Percentiles rank a stretch among this genome's conserved stretches.
These are phyloP conservation scores for Falco berigora DNA, from an alignment of 2,797 vertebrate species.

Conservation along the genomic window DNA sequence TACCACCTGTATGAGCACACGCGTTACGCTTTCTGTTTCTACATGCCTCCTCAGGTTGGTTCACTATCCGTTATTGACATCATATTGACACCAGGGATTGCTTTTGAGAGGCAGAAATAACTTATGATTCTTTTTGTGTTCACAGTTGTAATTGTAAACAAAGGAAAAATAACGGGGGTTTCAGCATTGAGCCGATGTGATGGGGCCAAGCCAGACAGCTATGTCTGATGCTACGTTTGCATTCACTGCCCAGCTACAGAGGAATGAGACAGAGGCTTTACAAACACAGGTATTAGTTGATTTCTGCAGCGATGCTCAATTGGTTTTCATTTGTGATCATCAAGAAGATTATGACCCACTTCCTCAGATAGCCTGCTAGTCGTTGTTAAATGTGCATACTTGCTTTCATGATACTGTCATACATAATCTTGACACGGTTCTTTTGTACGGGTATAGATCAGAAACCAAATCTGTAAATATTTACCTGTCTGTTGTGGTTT, in stretches of 20 bases:
- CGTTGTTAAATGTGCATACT: neutral
- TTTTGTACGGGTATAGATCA: neutral
- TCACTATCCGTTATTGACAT: neutral
- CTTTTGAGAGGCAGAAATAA: neutral
- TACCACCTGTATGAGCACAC: neutral
- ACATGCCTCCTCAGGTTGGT: neutral
- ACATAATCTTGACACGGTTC: neutral
- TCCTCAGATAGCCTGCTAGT: neutral
- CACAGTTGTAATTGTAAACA: neutral
- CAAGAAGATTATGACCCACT: neutral
- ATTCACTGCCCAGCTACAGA: neutral
- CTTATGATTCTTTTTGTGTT: neutral
- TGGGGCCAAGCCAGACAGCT: constrained; percentile 18
- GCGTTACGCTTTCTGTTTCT: fast-evolving
- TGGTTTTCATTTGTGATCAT: neutral
- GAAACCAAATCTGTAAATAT: neutral
- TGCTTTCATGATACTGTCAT: neutral
- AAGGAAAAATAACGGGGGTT: constrained; percentile 27
- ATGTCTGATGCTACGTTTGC: constrained; percentile 42
- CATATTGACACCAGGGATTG: neutral
- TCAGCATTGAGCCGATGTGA: neutral
- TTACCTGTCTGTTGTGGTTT: neutral
- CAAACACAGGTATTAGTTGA: constrained; percentile 77
- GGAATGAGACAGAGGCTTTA: neutral
- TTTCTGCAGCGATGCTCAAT: neutral